Evolutionary conservation across 2,113 vertebrate species (phyloP).

Genomic region (Falco punctatus): DNA sequence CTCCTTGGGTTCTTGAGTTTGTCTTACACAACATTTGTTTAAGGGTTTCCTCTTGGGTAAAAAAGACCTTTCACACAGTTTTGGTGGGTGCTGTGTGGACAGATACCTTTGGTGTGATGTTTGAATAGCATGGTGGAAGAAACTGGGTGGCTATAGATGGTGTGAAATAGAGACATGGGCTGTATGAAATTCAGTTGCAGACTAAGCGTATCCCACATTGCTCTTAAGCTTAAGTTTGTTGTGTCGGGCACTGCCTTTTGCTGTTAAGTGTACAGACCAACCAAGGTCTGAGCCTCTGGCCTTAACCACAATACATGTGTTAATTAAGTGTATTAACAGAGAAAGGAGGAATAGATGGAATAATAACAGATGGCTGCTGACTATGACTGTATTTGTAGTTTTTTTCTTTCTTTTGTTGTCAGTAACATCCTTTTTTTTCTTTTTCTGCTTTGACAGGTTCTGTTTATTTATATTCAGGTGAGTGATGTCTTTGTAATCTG

Average conservation of each 20-base stretch:
- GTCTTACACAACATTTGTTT: neutral
- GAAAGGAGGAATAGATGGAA: neutral
- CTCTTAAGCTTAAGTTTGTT: neutral
- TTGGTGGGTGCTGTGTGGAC: neutral
- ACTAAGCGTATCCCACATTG: neutral
- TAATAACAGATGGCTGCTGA: neutral
- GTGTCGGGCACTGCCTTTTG: neutral
- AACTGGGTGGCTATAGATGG: neutral
- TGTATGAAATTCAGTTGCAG: neutral
- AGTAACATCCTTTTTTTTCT: neutral
- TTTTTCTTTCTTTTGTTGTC: neutral
- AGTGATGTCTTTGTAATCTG: conserved; percentile 12
- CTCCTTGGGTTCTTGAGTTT: neutral
- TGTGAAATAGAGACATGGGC: neutral
- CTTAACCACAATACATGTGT: neutral
- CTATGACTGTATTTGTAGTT: neutral
- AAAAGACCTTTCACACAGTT: neutral
- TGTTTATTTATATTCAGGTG: conserved; percentile 72
- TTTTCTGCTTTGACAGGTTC: conserved; percentile 63
- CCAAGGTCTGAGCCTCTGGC: neutral
- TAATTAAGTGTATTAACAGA: neutral
- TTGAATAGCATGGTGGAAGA: neutral
- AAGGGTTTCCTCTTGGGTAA: neutral
- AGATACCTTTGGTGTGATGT: neutral
- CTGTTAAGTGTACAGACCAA: neutral